phyloP scores from a whole-genome alignment of 2,113 vertebrate species.

The Dasyornis broadbenti region DNA sequence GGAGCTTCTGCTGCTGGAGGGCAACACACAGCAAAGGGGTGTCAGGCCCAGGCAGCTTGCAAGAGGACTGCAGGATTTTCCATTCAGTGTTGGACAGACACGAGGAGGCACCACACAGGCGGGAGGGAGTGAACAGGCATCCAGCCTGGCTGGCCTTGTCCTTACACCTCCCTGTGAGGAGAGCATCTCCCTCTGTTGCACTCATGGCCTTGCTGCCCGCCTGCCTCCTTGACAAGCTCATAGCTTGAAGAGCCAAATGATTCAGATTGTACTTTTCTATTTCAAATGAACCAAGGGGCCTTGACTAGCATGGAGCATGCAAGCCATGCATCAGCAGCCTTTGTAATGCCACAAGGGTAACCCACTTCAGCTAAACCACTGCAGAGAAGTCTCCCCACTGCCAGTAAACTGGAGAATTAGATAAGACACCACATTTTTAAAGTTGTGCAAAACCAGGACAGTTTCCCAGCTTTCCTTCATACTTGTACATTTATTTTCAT shows the following conservation, averaged over 20 bases:
- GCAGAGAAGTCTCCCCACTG: neutral
- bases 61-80: neutral
- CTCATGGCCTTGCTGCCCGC: neutral
- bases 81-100: neutral
- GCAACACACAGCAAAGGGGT: neutral
- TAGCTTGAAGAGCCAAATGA: neutral
- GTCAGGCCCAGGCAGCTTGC: neutral
- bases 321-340: neutral
- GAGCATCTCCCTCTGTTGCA: neutral
- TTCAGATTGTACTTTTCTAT: neutral
- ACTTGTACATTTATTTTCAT: neutral
- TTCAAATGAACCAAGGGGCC: neutral
- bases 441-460: neutral
- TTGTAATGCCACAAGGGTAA: neutral
- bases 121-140: rapidly evolving
- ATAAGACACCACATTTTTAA: neutral
- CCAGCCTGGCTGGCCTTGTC: neutral
- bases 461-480: neutral
- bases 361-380: neutral
- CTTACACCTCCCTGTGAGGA: neutral
- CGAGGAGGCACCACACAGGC: neutral
- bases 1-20: neutral
- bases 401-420: neutral
- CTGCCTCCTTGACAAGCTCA: neutral
- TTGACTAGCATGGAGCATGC: neutral